Evolutionary conservation across 2,113 vertebrate species (phyloP), one percentile per base, ranked within the genome.

Genomic region (Nettapus auritus): DNA sequence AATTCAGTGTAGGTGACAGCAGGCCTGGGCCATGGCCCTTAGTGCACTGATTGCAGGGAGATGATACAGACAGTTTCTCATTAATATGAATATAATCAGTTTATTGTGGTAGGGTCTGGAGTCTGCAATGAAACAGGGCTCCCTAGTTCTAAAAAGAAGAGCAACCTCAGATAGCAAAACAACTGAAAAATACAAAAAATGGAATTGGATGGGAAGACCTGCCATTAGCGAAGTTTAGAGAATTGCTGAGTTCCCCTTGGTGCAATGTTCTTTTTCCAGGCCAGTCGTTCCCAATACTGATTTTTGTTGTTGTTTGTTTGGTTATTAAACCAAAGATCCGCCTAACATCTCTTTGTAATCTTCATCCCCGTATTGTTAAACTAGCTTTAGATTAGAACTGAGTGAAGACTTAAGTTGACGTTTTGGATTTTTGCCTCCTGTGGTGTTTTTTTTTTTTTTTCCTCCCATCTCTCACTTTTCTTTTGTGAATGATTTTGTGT

Each of bases 81-180:
- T 89, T 89, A 82, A 77, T 80, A 48, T 55, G 75, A 84, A 59
- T 64, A 70, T 79, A 88, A 89, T 74, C 25, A 69, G 11, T 88
- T 87, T 85, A 57, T 94, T 67, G 52, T 57, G 26, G 28, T 66
- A 77, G 36, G 11, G 7, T 89, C 33, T 84, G 40, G n/a, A 82
- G 50, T 62, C 29, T 83, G 34, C 20, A 75, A 11, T 31, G 53
- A 82, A 81, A 50, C 18, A 79, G 31, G 55, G 25, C 22, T 86
- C 17, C n/a, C n/a, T 71, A 26, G 20, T 80, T 31, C 86, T 63
- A 64, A 70, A 34, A 8, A 26, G 28, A 52, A 48, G 53, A 33
- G 3, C 13, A 77, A 17, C 68, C 23, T 64, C 69, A 21, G 19
- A 36, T 21, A 44, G 19, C 46, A 71, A 74, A 81, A 81, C 38